Conservation (phyloP, 2,797 vertebrate species). For the Clarias pachynema region DNA sequence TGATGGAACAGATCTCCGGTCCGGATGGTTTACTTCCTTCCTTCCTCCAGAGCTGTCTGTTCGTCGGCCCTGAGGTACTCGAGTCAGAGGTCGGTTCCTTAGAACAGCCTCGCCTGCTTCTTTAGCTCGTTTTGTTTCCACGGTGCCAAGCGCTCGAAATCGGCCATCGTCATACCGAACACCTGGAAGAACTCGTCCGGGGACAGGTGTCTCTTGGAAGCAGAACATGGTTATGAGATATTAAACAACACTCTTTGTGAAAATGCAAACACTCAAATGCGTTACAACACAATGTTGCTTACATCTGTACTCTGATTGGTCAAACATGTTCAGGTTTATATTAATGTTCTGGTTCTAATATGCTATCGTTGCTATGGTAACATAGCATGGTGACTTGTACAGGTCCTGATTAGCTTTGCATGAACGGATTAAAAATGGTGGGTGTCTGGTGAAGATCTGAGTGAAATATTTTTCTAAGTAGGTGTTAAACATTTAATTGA, state of each 20-base stretch:
- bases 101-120: slow-evolving; percentile 94
- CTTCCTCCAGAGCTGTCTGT: neutral
- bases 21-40: neutral
- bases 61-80: neutral
- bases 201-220: slow-evolving; percentile 87
- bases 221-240: neutral
- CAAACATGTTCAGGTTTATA: neutral
- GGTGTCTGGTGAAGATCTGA: neutral
- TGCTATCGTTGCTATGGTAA: neutral
- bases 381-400: neutral
- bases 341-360: neutral
- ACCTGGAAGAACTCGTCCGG: slow-evolving; percentile 92
- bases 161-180: slow-evolving; percentile 91
- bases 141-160: slow-evolving; percentile 90
- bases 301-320: neutral
- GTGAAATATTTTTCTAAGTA: too few species aligned
- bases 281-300: neutral
- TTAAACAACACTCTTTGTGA: neutral
- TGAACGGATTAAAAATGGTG: neutral
- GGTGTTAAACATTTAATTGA: neutral
- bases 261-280: neutral
- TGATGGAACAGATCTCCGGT: neutral
- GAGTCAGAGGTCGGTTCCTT: slow-evolving; percentile 46
- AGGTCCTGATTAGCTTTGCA: too few species aligned
- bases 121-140: slow-evolving; percentile 98